These are phyloP conservation scores for Pachydiplax longipennis DNA, from an alignment of 2,888 invertebrate genomes.

Conservation along the genomic window DNA sequence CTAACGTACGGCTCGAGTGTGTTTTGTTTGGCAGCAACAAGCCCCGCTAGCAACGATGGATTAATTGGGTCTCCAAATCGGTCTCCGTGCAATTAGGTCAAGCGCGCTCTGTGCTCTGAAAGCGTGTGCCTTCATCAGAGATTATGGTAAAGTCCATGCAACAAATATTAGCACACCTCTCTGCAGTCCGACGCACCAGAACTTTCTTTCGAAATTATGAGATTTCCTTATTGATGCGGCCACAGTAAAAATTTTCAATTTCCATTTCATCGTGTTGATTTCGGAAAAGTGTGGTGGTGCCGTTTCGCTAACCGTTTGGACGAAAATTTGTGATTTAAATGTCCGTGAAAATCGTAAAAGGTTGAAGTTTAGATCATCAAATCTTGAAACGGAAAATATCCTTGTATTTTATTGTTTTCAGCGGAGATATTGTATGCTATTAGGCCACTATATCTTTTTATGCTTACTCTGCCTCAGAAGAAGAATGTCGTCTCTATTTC, in stretches of 20 bases:
- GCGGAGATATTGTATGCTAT: no score
- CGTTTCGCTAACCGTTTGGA: no score
- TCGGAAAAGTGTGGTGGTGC: no score
- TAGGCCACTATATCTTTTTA: no score
- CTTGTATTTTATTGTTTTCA: no score
- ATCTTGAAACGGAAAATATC: no score
- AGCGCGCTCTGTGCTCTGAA: background rate
- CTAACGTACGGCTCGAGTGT: background rate
- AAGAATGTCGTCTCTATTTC: no score
- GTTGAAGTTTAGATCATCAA: no score
- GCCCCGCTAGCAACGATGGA: background rate
- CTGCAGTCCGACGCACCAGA: background rate
- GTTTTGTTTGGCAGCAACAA: slow-evolving; percentile 1
- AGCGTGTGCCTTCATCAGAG: background rate
- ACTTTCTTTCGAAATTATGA: background rate
- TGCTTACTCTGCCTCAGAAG: no score
- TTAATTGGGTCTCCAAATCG: background rate
- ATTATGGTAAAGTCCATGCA: background rate
- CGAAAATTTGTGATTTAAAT: no score
- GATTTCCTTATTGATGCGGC: background rate
- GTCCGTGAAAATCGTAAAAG: no score
- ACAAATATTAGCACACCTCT: background rate
- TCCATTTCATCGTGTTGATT: background rate
- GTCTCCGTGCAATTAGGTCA: background rate
- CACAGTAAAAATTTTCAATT: background rate